phyloP scores from a whole-genome alignment of 2,888 invertebrate genomes.

The Orthonevra nobilis region DNA sequence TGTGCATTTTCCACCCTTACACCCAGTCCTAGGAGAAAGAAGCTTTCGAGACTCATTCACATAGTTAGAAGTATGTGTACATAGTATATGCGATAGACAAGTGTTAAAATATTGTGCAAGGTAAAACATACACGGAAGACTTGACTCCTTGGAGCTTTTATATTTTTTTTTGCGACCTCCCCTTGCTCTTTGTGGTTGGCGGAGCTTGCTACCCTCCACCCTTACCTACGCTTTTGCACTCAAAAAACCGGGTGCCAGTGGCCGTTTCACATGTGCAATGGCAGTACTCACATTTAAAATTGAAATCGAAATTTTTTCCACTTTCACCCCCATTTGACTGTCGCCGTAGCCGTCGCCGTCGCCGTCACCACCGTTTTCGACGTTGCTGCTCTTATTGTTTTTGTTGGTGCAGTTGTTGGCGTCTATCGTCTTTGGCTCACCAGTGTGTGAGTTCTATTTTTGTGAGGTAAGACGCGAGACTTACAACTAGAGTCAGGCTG shows the following conservation, averaged over 20 bases:
- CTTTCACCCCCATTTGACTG: constrained; percentile 71
- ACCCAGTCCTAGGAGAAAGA: constrained; percentile 30
- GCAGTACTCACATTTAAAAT: constrained; percentile 66
- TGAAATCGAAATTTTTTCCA: constrained; percentile 73
- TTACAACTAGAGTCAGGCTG: constrained; percentile 13
- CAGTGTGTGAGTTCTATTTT: constrained; percentile 68
- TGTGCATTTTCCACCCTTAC: constrained; percentile 31
- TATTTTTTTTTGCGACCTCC: neutral
- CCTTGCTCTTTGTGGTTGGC: neutral
- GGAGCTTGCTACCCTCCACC: neutral
- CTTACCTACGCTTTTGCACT: constrained; percentile 18
- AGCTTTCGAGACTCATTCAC: constrained; percentile 61
- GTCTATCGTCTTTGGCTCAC: constrained; percentile 36
- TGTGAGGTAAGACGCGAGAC: constrained; percentile 55
- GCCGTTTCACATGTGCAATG: constrained; percentile 55
- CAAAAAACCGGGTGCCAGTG: constrained; percentile 21
- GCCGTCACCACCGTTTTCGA: neutral
- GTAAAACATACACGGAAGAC: constrained; percentile 58
- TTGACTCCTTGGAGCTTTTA: constrained; percentile 60
- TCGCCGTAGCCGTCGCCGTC: constrained; percentile 19
- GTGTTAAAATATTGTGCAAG: constrained; percentile 68
- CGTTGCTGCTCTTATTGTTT: no score
- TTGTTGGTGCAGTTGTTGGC: neutral
- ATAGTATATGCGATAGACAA: constrained; percentile 53
- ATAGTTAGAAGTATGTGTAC: constrained; percentile 38